Evolutionary conservation across 2,888 invertebrate species (phyloP).

Genomic region (Stratiomys singularior): DNA sequence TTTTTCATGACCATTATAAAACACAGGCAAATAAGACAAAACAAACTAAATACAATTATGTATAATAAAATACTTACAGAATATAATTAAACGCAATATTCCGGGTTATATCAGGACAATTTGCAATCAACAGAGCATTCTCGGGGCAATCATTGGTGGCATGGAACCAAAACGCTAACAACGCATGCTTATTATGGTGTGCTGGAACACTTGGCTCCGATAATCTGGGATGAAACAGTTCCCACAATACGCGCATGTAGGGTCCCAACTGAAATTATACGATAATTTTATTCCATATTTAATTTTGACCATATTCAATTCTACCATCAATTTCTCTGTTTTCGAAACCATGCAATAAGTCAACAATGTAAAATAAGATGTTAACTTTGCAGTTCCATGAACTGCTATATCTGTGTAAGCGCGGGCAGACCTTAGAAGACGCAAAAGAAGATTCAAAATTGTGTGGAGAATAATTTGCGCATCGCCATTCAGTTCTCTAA

Average conservation of each 20-base stretch:
- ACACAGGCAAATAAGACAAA: background rate
- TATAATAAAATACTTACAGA: constrained; percentile 73
- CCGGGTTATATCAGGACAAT: constrained; percentile 88
- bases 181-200: constrained; percentile 94
- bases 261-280: constrained; percentile 81
- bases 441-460: constrained; percentile 79
- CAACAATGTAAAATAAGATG: constrained; percentile 91
- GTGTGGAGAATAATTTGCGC: constrained; percentile 71
- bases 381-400: constrained; percentile 91
- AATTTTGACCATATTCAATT: constrained; percentile 53
- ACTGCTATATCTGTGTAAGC: constrained; percentile 87
- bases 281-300: background rate
- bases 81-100: constrained; percentile 97
- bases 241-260: constrained; percentile 91
- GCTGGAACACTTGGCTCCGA: constrained; percentile 95
- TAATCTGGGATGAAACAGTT: constrained; percentile 91
- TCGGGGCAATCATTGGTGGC: constrained; percentile 93
- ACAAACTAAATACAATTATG: background rate
- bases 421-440: constrained; percentile 82
- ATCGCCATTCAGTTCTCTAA: constrained; percentile 68
- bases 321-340: constrained; percentile 92
- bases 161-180: constrained; percentile 93
- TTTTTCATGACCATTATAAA: too few species aligned
- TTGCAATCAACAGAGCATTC: constrained; percentile 87
- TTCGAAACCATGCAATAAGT: constrained; percentile 91